Evolutionary conservation across 2,113 vertebrate species (phyloP).

Genomic region (Plotosus lineatus): DNA sequence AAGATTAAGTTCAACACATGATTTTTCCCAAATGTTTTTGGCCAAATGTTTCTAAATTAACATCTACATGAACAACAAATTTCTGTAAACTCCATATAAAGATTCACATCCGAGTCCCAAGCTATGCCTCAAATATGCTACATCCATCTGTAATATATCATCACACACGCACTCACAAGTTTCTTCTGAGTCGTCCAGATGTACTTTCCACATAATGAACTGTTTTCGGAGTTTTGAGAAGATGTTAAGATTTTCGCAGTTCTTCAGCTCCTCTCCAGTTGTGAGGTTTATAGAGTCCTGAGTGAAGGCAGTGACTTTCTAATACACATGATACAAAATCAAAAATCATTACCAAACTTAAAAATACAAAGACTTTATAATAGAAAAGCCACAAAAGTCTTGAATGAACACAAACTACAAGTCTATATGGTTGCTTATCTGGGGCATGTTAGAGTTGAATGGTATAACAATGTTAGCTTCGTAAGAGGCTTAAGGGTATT

Average conservation of each 20-base stretch:
- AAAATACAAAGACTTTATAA: not conserved
- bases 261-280: slow-evolving; percentile 75
- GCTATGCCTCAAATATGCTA: too few species aligned
- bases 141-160: not conserved
- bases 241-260: slow-evolving; percentile 59
- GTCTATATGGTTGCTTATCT: too few species aligned
- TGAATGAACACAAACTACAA: not conserved
- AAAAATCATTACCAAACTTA: not conserved
- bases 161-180: slow-evolving; percentile 66
- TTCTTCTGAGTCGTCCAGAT: slow-evolving; percentile 24
- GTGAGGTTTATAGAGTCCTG: slow-evolving; percentile 63
- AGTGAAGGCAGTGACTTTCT: slow-evolving; percentile 81
- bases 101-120: too few species aligned
- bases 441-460: not conserved
- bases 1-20: too few species aligned
- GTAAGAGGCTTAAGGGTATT: not conserved
- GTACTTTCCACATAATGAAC: slow-evolving; percentile 66
- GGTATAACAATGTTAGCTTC: not conserved
- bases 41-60: not conserved
- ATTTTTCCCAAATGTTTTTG: too few species aligned
- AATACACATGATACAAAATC: slow-evolving; percentile 9
- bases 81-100: too few species aligned
- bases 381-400: not conserved
- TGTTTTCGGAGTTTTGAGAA: slow-evolving; percentile 71
- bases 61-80: too few species aligned